Conservation (phyloP, 2,888 invertebrate species). For the Drosophila algonquin region DNA sequence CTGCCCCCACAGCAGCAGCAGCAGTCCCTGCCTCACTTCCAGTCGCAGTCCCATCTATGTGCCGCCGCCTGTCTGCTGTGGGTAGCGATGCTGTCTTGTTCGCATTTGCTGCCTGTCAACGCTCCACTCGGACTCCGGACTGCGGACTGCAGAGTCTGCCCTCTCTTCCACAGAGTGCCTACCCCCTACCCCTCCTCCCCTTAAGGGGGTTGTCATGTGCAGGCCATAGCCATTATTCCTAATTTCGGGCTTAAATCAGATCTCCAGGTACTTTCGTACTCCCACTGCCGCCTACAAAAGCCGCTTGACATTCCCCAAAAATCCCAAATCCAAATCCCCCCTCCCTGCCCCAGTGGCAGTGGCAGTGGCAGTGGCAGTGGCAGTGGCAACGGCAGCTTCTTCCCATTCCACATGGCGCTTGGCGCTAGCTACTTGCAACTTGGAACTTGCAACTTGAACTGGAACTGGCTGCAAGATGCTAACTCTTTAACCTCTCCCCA, state of each 20-base stretch:
- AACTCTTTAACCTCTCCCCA: conserved; percentile 20
- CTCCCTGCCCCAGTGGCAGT: neutral
- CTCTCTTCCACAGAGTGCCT: conserved; percentile 15
- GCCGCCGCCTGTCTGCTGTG: conserved; percentile 41
- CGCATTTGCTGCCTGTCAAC: conserved; percentile 76
- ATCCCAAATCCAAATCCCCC: neutral
- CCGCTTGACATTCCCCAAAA: conserved; percentile 55
- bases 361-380: too few relatives aligned
- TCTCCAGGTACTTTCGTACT: conserved; percentile 52
- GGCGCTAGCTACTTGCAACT: conserved; percentile 20
- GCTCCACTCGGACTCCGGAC: conserved; percentile 50
- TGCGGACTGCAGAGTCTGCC: conserved; percentile 6
- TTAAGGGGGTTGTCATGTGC: conserved; percentile 77
- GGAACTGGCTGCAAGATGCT: conserved; percentile 13
- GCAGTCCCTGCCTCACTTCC: neutral
- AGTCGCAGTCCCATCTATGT: neutral
- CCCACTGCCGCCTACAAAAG: conserved; percentile 62
- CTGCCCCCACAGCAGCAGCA: neutral
- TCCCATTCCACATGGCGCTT: neutral
- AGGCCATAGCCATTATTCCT: conserved; percentile 81
- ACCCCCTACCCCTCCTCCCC: neutral
- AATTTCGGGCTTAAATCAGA: conserved; percentile 81
- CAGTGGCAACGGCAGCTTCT: neutral
- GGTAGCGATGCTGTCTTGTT: conserved; percentile 71
- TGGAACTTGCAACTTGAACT: conserved; percentile 3